phyloP scores from a whole-genome alignment of 2,888 invertebrate species.

The Aromia moschata region DNA sequence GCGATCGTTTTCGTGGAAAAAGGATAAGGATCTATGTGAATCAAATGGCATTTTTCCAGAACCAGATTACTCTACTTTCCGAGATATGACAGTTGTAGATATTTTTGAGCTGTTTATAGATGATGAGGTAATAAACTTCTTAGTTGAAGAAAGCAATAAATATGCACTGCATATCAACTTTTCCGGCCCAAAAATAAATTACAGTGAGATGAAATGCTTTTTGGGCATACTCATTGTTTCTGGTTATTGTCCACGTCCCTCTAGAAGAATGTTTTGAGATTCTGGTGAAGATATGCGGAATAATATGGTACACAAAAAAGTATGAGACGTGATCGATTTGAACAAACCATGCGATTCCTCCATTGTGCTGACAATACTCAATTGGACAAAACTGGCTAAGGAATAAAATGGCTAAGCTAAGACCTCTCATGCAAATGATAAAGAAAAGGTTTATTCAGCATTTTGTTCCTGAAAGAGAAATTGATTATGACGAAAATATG shows the following conservation, averaged over 20 bases:
- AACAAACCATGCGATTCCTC: constrained; percentile 42
- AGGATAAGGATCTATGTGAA: too few relatives aligned
- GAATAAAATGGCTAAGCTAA: constrained; percentile 48
- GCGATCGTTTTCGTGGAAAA: too few relatives aligned
- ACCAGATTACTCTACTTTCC: too few relatives aligned
- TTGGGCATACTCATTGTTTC: constrained; percentile 35
- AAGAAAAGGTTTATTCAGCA: constrained; percentile 39
- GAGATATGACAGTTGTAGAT: too few relatives aligned
- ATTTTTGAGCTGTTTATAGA: too few relatives aligned
- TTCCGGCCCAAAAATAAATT: constrained; percentile 17
- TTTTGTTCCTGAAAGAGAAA: constrained; percentile 27
- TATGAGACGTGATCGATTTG: constrained; percentile 43
- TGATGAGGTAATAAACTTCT: too few relatives aligned
- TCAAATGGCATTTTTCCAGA: too few relatives aligned
- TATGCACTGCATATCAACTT: constrained; percentile 30
- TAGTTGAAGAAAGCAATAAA: constrained; percentile 23
- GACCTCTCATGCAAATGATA: constrained; percentile 37
- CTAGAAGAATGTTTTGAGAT: constrained; percentile 41
- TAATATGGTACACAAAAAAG: constrained; percentile 28
- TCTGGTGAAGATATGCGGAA: constrained; percentile 35
- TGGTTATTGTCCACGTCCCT: constrained; percentile 40
- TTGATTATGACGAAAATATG: constrained; percentile 40
- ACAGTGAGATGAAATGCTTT: constrained; percentile 34
- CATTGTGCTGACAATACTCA: constrained; percentile 45
- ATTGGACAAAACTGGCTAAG: constrained; percentile 32